Conservation (phyloP, 2,888 invertebrate species). For the Drosophila nr. perissopoda region DNA sequence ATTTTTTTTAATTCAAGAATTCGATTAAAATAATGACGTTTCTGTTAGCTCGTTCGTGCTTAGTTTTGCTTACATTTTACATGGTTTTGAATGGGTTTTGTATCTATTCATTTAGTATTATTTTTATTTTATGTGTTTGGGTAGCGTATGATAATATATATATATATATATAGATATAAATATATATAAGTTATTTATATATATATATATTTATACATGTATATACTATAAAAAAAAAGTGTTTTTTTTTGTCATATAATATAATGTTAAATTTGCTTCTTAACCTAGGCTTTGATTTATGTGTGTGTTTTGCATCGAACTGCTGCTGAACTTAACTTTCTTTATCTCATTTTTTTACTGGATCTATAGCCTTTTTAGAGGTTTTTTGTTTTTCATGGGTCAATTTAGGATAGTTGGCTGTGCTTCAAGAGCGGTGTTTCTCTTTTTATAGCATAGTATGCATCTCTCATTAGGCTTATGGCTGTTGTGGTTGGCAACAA, state of each 20-base stretch:
- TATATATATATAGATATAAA: constrained; percentile 3
- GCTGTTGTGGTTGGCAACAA: constrained; percentile 46
- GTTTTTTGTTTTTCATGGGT: not conserved
- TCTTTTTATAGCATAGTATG: constrained; percentile 13
- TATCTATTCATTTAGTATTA: constrained; percentile 8
- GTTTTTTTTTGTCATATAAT: constrained; percentile 5
- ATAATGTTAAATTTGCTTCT: constrained; percentile 29
- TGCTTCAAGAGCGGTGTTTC: constrained; percentile 20
- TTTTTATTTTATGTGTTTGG: constrained; percentile 16
- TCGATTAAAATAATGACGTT: constrained; percentile 38
- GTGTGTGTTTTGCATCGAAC: constrained; percentile 4
- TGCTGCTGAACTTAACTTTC: constrained; percentile 2
- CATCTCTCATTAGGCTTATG: constrained; percentile 55
- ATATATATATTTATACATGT: constrained; percentile 2
- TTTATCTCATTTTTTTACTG: not conserved
- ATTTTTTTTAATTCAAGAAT: constrained; percentile 18
- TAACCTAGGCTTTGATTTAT: constrained; percentile 44
- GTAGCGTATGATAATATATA: constrained; percentile 9
- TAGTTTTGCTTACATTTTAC: constrained; percentile 38
- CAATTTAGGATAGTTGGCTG: constrained; percentile 22
- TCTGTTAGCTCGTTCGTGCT: constrained; percentile 14
- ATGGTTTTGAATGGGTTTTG: constrained; percentile 49
- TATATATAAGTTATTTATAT: constrained; percentile 4
- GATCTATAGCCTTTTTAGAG: constrained; percentile 10
- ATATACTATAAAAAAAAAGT: constrained; percentile 27